These are phyloP conservation scores for Xiphophorus birchmanni DNA, from an alignment of 2,797 vertebrate species.

Conservation along the genomic window DNA sequence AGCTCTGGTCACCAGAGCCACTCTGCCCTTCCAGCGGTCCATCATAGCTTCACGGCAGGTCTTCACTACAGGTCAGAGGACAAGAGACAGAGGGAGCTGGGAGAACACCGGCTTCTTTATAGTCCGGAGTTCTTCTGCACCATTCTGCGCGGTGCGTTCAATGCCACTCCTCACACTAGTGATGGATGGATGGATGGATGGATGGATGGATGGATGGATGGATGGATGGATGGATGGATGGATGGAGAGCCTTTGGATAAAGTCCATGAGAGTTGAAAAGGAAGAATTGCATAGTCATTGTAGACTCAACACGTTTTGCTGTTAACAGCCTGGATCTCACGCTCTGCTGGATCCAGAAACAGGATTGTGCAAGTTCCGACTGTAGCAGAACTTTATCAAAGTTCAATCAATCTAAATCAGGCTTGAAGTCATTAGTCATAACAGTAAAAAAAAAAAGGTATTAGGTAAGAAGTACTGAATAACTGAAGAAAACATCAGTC, in stretches of 20 bases:
- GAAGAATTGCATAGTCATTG: background rate
- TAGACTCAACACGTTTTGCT: background rate
- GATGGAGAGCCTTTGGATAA: background rate
- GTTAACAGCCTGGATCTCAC: background rate
- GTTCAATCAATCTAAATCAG: background rate
- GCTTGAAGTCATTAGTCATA: too few relatives aligned
- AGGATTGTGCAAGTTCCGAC: background rate
- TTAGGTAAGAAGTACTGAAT: too few relatives aligned
- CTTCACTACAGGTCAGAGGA: background rate
- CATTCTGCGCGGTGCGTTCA: slow-evolving; percentile 5
- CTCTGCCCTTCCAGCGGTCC: slow-evolving; percentile 86
- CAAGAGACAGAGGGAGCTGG: background rate
- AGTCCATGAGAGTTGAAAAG: background rate
- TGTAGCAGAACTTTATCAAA: background rate
- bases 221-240: background rate
- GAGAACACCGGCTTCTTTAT: background rate
- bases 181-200: background rate
- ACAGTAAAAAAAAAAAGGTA: too few relatives aligned
- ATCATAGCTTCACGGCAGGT: slow-evolving; percentile 54
- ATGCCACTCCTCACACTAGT: background rate
- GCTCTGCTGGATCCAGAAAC: background rate
- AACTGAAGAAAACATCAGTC: too few relatives aligned
- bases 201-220: too few relatives aligned
- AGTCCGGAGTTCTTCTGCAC: too few relatives aligned
- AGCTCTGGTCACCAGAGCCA: slow-evolving; percentile 88